phyloP scores from a whole-genome alignment of 2,113 vertebrate genomes.

The Prietella phreatophila region DNA sequence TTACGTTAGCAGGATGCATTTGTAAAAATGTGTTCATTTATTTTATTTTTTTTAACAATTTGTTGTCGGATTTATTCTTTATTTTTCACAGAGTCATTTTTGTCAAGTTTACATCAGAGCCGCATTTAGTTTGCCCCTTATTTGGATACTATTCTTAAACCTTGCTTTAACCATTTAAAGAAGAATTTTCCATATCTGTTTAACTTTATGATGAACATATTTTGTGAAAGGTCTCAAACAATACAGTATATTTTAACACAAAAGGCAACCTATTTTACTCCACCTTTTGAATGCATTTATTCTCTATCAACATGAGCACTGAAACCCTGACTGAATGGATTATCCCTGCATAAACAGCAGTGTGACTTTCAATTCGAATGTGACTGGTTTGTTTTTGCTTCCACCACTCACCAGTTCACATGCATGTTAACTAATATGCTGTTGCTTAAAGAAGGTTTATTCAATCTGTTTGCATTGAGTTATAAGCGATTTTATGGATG shows the following conservation, averaged over 20 bases:
- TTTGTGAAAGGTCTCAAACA: conserved; percentile 41
- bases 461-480: background rate
- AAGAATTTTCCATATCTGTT: background rate
- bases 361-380: background rate
- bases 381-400: conserved; percentile 28
- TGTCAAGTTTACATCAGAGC: background rate
- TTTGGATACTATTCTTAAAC: background rate
- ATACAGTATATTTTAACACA: conserved; percentile 2
- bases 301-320: conserved; percentile 12
- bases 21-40: background rate
- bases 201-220: conserved; percentile 26
- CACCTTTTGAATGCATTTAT: conserved; percentile 27
- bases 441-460: background rate
- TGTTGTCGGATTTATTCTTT: background rate
- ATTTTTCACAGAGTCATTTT: background rate
- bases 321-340: background rate
- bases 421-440: conserved; percentile 25
- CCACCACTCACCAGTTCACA: background rate
- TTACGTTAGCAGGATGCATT: background rate
- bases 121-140: background rate
- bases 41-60: background rate
- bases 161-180: background rate
- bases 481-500: background rate
- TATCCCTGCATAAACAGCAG: conserved; percentile 2
- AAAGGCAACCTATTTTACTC: background rate